A percentile compares a stretch with the other conserved stretches of the same genome.
Conservation (phyloP, 1,140 invertebrate species). For the Halictus rubicundus region DNA sequence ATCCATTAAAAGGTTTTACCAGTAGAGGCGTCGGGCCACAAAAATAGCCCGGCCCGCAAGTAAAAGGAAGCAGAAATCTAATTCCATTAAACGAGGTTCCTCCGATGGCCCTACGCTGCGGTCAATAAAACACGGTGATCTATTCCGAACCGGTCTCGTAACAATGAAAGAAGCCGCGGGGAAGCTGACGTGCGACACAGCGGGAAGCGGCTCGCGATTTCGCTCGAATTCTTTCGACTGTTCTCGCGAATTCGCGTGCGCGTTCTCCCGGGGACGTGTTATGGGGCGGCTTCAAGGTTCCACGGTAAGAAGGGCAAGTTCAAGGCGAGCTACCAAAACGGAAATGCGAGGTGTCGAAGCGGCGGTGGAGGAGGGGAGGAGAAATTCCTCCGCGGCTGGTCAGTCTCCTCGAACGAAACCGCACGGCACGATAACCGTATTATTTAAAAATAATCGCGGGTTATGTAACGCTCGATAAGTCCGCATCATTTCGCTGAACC, state of each 20-base stretch:
- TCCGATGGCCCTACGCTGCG: neutral
- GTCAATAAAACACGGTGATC: neutral
- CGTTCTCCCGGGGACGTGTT: neutral
- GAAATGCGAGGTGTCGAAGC: conserved; percentile 13
- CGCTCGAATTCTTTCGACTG: neutral
- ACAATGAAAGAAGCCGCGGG: neutral
- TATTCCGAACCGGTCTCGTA: conserved; percentile 1
- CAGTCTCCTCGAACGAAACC: neutral
- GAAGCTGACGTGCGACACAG: neutral
- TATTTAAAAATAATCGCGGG: neutral
- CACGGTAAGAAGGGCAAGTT: conserved; percentile 48
- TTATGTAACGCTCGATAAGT: conserved; percentile 4
- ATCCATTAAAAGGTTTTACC: neutral
- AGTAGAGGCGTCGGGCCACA: neutral
- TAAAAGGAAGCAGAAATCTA: neutral
- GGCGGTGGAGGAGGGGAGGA: too few relatives aligned
- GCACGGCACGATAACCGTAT: neutral
- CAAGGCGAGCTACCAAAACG: conserved; percentile 53
- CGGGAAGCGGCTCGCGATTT: neutral
- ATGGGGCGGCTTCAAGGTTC: conserved; percentile 17
- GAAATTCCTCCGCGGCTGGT: neutral
- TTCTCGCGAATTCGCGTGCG: neutral
- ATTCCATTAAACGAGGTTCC: neutral
- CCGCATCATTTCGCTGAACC: neutral
- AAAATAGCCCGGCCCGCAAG: neutral